Evolutionary conservation across 2,113 vertebrate species (phyloP), one percentile per base, ranked within the genome.

Genomic region (Scopus umbretta): DNA sequence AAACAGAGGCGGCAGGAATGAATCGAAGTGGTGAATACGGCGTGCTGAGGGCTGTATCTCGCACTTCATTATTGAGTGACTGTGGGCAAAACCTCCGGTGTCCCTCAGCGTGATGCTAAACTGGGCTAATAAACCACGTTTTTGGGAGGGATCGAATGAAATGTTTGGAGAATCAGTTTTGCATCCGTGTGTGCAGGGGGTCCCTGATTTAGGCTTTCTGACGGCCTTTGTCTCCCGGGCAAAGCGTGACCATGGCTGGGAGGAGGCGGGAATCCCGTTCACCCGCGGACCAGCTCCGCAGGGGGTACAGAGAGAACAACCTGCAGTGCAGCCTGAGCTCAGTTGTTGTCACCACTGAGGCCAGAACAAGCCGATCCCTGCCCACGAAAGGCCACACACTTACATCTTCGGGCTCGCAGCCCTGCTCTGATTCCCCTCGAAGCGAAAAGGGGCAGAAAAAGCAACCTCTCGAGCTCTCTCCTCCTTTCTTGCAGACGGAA

Each of bases 401-500:
- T 5, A 1, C 16, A 32, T 38, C 71, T 53, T 22, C 1, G 11
- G 59, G 25, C 75, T 25, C 5, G 0, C 29, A 49, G 26, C 38
- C 12, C 29, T 72, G 53, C 42, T 59, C 12, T 4, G 13, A 32
- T 59, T 40, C 18, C 22, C 13, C 36, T 67, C 0, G 0, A 36
- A 34, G 17, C 13, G 40, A 70, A 67, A 38, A 4, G 4, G 59
- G 40, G 30, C 29, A 18, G 30, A 42, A 72, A 50, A 62, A 42
- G 10, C 70, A 36, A 17, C 58, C 17, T 29, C n/a, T 87, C 0
- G 0, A 52, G 30, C 45, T 61, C 14, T 50, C 25, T 23, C 40
- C 59, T 82, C 80, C 88, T 88, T 78, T 71, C 74, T 92, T 92
- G 61, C 96, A 99, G 99, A 98, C 72, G 10, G 99, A 99, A 81